These are phyloP conservation scores for Dryomyza anilis DNA, from an alignment of 2,888 invertebrate species.

Conservation along the genomic window DNA sequence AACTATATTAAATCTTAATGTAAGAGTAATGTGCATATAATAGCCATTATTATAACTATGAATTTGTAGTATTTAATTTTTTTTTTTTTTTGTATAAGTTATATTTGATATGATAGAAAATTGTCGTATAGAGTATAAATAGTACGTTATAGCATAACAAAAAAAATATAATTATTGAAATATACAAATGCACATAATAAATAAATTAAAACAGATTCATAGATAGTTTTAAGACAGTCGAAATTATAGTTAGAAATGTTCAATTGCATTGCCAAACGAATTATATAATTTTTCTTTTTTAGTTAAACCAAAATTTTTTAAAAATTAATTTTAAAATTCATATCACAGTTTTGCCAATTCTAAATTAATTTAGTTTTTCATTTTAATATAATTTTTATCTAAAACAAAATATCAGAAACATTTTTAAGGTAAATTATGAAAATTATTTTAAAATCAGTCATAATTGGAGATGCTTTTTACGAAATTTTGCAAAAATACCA, in stretches of 20 bases:
- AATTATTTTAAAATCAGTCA: constrained; percentile 12
- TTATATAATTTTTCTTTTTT: constrained; percentile 12
- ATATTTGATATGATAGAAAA: constrained; percentile 7
- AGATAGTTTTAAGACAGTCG: neutral
- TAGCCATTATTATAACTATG: neutral
- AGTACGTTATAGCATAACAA: neutral
- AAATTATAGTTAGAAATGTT: neutral
- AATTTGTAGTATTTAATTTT: constrained; percentile 2
- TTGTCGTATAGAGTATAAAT: neutral
- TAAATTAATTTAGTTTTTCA: neutral
- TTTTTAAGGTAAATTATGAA: neutral
- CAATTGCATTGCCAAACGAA: neutral
- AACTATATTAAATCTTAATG: neutral
- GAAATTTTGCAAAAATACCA: neutral
- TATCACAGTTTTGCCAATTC: constrained; percentile 53
- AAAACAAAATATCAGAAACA: neutral
- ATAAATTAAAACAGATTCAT: neutral
- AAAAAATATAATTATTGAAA: neutral
- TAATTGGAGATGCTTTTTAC: neutral
- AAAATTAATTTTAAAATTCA: constrained; percentile 46
- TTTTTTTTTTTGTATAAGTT: neutral
- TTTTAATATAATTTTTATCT: neutral
- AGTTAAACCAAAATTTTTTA: constrained; percentile 24
- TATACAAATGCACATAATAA: neutral
- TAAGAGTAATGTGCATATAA: neutral